These are phyloP conservation scores for Leptinotarsa peninsularis DNA, from an alignment of 2,888 invertebrate genomes.

Conservation along the genomic window DNA sequence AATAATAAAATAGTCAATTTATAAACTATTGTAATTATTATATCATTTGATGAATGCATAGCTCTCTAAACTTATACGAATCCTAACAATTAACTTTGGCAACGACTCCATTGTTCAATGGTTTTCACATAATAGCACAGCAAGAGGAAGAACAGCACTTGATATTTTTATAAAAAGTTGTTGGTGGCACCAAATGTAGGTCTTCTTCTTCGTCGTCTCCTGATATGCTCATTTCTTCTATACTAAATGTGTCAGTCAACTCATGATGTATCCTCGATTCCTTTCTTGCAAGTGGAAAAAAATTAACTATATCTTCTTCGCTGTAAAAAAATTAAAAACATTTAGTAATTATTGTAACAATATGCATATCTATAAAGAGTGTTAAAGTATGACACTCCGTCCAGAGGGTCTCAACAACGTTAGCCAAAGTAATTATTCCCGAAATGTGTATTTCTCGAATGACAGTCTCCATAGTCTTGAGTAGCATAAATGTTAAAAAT, in stretches of 20 bases:
- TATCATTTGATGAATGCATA: conserved; percentile 11
- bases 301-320: conserved; percentile 69
- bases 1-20: background rate
- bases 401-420: no score
- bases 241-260: conserved; percentile 73
- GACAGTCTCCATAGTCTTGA: no score
- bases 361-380: no score
- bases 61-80: conserved; percentile 12
- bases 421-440: no score
- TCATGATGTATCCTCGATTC: conserved; percentile 67
- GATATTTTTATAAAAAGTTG: conserved; percentile 63
- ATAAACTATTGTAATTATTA: conserved; percentile 1
- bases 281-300: conserved; percentile 67
- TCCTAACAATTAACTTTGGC: conserved; percentile 19
- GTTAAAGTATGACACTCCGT: no score
- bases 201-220: conserved; percentile 68
- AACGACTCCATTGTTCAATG: conserved; percentile 2
- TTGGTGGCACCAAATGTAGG: conserved; percentile 66
- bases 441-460: no score
- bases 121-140: conserved; percentile 57
- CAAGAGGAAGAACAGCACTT: conserved; percentile 63
- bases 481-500: no score
- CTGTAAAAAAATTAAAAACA: conserved; percentile 52
- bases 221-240: conserved; percentile 74
- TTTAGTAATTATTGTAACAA: background rate